These are phyloP conservation scores for Trachelus troglodyta DNA, from an alignment of 2,888 invertebrate genomes.

Conservation along the genomic window DNA sequence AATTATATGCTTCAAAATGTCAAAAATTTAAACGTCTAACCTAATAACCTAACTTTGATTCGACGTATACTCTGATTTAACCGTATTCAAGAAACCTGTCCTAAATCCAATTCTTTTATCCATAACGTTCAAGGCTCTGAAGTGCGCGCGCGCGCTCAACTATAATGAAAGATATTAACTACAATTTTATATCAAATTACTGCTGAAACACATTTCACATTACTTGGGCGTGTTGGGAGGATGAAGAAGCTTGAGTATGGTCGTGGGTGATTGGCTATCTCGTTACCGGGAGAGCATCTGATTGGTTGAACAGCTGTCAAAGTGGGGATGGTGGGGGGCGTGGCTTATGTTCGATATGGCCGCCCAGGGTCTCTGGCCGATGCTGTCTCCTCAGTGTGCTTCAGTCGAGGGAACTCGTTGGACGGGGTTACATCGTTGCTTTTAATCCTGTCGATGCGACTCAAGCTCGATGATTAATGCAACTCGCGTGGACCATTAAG, in stretches of 20 bases:
- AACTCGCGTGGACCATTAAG: not conserved
- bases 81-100: not conserved
- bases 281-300: conserved; percentile 9
- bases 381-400: conserved; percentile 38
- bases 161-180: conserved; percentile 67
- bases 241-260: not conserved
- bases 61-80: not conserved
- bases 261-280: conserved; percentile 38
- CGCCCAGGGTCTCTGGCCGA: conserved; percentile 48
- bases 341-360: conserved; percentile 56
- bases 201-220: conserved; percentile 64
- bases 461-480: not conserved
- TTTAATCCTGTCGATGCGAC: not conserved
- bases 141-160: conserved; percentile 34
- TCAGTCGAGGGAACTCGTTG: conserved; percentile 58
- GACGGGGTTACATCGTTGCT: conserved; percentile 26
- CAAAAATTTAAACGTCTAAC: not conserved
- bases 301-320: conserved; percentile 30
- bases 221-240: conserved; percentile 57
- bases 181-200: conserved; percentile 67
- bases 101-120: not conserved
- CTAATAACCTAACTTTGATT: not conserved
- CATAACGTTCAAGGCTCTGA: not conserved
- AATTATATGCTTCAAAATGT: not conserved
- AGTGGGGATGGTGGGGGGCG: conserved; percentile 51